Percentiles rank a stretch among this genome's conserved stretches.
Conservation (phyloP, 2,113 vertebrate species). For the Odontesthes bonariensis region DNA sequence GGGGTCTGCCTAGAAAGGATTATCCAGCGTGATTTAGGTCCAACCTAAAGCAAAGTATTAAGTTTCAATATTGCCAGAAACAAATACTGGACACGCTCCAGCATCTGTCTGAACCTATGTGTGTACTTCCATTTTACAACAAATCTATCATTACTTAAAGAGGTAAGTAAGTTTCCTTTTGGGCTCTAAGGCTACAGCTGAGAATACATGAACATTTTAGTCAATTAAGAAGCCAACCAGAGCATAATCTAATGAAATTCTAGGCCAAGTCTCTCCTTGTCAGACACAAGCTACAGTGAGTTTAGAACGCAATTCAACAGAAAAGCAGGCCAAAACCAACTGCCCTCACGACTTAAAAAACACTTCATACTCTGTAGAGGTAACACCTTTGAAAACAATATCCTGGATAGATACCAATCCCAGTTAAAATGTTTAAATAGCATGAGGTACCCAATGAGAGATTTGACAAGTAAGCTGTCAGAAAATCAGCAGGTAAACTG, state of each 20-base stretch:
- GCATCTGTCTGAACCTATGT: constrained; percentile 16
- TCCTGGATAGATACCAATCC: neutral
- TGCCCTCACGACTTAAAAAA: constrained; percentile 4
- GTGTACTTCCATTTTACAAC: constrained; percentile 25
- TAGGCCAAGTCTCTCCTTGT: neutral
- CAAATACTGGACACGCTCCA: constrained; percentile 22
- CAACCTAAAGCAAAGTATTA: constrained; percentile 56
- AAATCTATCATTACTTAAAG: constrained; percentile 30
- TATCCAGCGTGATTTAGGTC: constrained; percentile 26
- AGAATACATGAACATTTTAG: constrained; percentile 31
- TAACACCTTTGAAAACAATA: constrained; percentile 15
- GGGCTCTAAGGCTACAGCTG: constrained; percentile 32
- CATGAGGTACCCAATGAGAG: neutral
- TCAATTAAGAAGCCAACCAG: constrained; percentile 42
- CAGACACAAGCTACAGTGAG: constrained; percentile 11
- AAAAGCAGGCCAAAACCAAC: constrained; percentile 20
- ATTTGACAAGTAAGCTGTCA: neutral
- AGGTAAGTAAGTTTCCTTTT: neutral
- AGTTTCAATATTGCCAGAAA: constrained; percentile 58
- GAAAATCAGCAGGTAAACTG: constrained; percentile 11
- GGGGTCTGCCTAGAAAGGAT: constrained; percentile 39
- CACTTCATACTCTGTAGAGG: neutral
- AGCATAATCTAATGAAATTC: constrained; percentile 33
- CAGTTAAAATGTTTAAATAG: constrained; percentile 13
- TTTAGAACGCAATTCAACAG: constrained; percentile 15